Evolutionary conservation across 2,888 invertebrate genomes (phyloP).

Genomic region (Phytoseiulus persimilis): DNA sequence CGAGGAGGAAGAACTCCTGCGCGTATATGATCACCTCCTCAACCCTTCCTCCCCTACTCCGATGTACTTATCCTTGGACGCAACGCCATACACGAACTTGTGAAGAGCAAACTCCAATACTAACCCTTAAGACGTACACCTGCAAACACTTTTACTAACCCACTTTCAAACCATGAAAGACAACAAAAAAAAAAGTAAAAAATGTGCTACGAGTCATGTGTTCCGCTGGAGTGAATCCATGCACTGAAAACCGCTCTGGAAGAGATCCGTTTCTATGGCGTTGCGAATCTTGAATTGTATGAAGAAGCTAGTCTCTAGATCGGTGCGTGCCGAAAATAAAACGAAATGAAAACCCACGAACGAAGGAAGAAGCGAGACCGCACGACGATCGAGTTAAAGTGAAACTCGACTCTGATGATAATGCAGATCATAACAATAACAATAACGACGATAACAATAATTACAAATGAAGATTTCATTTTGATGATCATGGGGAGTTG

Average conservation of each 20-base stretch:
- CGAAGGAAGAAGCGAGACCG: background rate
- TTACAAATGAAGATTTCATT: background rate
- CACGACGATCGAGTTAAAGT: background rate
- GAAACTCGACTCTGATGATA: background rate
- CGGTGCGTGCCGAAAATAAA: conserved; percentile 7
- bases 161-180: background rate
- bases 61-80: background rate
- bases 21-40: background rate
- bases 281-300: background rate
- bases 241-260: background rate
- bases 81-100: background rate
- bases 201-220: background rate
- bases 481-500: background rate
- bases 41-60: background rate
- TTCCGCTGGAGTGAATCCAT: background rate
- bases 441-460: background rate
- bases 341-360: conserved; percentile 14
- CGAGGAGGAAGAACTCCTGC: background rate
- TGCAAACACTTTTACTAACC: background rate
- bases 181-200: background rate
- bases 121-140: background rate
- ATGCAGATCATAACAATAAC: conserved; percentile 17
- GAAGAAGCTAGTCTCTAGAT: background rate
- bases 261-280: background rate
- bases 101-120: background rate